Evolutionary conservation across 2,888 invertebrate species (phyloP), one percentile per base, ranked within the genome.

Genomic region (Kryphioiulus occultus): DNA sequence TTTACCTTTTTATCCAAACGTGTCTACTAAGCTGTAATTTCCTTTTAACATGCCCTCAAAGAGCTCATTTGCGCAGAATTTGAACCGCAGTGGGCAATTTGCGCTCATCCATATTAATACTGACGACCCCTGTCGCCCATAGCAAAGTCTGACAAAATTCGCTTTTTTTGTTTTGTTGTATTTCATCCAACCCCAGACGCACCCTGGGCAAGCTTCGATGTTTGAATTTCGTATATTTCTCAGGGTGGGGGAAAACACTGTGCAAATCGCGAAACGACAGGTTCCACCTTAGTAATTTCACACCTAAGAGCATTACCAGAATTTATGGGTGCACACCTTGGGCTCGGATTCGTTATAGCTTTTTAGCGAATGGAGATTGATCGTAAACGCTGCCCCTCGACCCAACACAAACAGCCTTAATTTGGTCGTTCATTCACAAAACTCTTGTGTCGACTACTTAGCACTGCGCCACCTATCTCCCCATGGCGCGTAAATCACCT

Each of bases 351-450:
- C 26, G 68, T 68, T 68, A 68, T 22, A 68, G 68, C 68, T 68
- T 68, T 26, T 68, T 68, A 26, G 68, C 68, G 68, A 68, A 68
- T 68, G 68, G 68, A 68, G 68, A 68, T 68, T 68, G 68, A 68
- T 68, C 68, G 68, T 68, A 68, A 68, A 68, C 68, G 22, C n/a
- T 68, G 68, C 68, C 68, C 68, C 26, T 68, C 68, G 68, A 68
- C 68, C 68, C 26, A 68, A 68, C 68, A 68, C 68, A 68, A 68
- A 68, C 68, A 68, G 22, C 22, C 68, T 68, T 22, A 68, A 68
- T 68, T 68, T 12, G 68, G 68, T 68, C 26, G 68, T 68, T 68
- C 68, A 68, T 68, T 68, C 68, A 68, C 4, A 68, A 68, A 68
- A 68, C 68, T 68, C n/a, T 68, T 4, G 68, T 26, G 68, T 68